These are phyloP conservation scores for Heliconius congener DNA, from an alignment of 1,140 invertebrate species.

Conservation along the genomic window DNA sequence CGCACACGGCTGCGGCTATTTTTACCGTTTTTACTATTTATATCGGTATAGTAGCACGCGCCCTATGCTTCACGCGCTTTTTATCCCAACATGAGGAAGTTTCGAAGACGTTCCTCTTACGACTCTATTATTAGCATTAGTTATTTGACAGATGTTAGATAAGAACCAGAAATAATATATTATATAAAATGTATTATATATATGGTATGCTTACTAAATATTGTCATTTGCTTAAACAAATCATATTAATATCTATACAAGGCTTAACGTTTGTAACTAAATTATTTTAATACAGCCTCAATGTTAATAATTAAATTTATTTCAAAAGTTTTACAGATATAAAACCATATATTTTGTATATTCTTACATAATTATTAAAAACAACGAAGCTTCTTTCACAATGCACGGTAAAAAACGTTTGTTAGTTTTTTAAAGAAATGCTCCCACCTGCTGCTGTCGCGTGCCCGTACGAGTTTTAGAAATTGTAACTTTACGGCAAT, in stretches of 20 bases:
- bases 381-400: constrained; percentile 67
- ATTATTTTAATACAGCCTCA: neutral
- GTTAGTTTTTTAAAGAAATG: constrained; percentile 75
- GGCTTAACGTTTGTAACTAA: neutral
- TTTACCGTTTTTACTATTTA: constrained; percentile 78
- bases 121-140: constrained; percentile 65
- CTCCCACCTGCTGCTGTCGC: constrained; percentile 78
- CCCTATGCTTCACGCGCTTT: constrained; percentile 53
- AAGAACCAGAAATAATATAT: neutral
- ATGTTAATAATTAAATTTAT: neutral
- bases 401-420: constrained; percentile 64
- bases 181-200: neutral
- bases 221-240: neutral
- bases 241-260: neutral
- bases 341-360: neutral
- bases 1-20: constrained; percentile 61
- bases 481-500: constrained; percentile 40
- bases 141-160: constrained; percentile 47
- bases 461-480: constrained; percentile 49
- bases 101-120: constrained; percentile 46
- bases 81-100: constrained; percentile 61
- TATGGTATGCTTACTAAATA: neutral
- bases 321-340: neutral
- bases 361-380: constrained; percentile 38
- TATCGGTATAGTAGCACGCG: constrained; percentile 71